Conservation (phyloP, 2,888 invertebrate species). For the Cyclophora albipunctata region DNA sequence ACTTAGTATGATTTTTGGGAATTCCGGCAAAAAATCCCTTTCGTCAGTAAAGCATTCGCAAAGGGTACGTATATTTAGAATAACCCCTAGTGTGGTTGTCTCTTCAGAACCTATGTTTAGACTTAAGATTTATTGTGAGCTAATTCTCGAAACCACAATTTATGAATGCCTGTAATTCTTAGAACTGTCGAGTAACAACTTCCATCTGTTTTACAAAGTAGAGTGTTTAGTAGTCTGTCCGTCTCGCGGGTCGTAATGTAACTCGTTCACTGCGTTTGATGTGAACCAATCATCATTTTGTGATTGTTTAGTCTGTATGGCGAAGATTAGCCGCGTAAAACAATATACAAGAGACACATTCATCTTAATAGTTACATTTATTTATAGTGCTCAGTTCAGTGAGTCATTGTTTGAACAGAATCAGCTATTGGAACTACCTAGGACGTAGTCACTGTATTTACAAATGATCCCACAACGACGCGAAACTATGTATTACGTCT, state of each 20-base stretch:
- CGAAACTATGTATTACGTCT: too few relatives aligned
- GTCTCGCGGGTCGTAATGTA: conserved; percentile 18
- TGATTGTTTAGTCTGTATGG: conserved; percentile 27
- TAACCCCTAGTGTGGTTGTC: too few relatives aligned
- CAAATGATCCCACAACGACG: not conserved
- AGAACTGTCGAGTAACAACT: conserved; percentile 7
- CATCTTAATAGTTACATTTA: conserved; percentile 13
- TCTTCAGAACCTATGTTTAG: too few relatives aligned
- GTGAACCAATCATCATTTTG: conserved; percentile 22
- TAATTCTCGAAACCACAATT: not conserved
- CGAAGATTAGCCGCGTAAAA: conserved; percentile 18
- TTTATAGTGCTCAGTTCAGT: conserved; percentile 7
- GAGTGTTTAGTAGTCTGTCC: conserved; percentile 24
- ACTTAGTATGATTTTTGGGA: too few relatives aligned
- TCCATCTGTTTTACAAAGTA: conserved; percentile 8
- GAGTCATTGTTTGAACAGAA: conserved; percentile 9
- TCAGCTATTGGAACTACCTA: conserved; percentile 5
- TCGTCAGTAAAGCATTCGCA: too few relatives aligned
- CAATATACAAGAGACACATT: conserved; percentile 21
- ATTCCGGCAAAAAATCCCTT: too few relatives aligned
- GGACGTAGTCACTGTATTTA: not conserved
- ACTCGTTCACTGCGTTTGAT: conserved; percentile 11
- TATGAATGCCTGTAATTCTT: conserved; percentile 2
- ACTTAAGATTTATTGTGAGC: not conserved
- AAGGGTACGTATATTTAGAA: too few relatives aligned